Conservation (phyloP, 1,140 invertebrate genomes). For the Notospermus geniculatus region DNA sequence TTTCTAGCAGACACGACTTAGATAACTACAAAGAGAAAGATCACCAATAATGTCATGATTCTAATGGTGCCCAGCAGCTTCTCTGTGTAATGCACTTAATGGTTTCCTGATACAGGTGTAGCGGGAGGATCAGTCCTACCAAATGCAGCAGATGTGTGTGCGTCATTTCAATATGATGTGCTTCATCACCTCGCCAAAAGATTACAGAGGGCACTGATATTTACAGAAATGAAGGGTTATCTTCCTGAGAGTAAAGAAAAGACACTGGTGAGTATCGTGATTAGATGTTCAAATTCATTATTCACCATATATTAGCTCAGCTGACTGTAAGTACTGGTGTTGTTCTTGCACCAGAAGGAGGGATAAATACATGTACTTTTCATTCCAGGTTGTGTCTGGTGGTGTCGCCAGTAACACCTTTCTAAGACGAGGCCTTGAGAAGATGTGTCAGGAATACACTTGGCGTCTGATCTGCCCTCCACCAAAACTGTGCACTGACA, state of each 20-base stretch:
- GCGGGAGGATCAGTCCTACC: slow-evolving; percentile 71
- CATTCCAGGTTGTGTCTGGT: slow-evolving; percentile 81
- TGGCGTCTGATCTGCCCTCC: slow-evolving; percentile 75
- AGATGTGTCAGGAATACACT: slow-evolving; percentile 66
- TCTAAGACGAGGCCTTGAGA: slow-evolving; percentile 68
- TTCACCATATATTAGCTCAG: no score
- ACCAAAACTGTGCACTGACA: slow-evolving; percentile 89
- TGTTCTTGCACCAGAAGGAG: background rate
- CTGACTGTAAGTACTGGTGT: no score
- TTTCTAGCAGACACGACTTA: no score
- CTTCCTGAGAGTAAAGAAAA: slow-evolving; percentile 54
- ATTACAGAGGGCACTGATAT: slow-evolving; percentile 79
- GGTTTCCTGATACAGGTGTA: slow-evolving; percentile 53
- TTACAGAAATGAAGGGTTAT: slow-evolving; percentile 64
- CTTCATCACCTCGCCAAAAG: slow-evolving; percentile 77
- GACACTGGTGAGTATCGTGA: slow-evolving; percentile 36
- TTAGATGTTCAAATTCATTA: no score
- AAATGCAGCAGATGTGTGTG: slow-evolving; percentile 80
- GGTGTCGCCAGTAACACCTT: slow-evolving; percentile 93
- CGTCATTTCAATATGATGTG: slow-evolving; percentile 74
- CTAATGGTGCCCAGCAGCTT: no score
- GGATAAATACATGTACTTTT: background rate
- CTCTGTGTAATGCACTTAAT: no score
- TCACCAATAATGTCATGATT: background rate
- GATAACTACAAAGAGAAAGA: background rate